phyloP scores from a whole-genome alignment of 30 jellyfish, hydroid and myxozoan genomes.

The Aurelia coerulea region DNA sequence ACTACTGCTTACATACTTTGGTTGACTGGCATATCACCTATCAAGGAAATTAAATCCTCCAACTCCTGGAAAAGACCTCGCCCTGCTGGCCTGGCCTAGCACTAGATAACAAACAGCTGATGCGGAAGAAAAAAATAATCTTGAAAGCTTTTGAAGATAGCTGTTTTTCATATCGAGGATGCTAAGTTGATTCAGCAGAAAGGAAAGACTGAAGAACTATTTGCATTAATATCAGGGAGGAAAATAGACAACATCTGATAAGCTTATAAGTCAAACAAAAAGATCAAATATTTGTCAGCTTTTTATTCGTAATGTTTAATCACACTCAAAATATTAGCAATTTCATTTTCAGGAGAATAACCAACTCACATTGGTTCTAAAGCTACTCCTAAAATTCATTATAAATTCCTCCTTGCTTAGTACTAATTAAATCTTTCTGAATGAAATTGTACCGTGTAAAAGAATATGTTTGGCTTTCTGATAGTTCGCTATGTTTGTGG shows the following conservation, averaged over 20 bases:
- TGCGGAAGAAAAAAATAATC: background rate
- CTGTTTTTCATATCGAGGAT: background rate
- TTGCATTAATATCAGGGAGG: background rate
- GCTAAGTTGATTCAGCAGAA: background rate
- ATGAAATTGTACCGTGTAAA: background rate
- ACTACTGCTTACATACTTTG: too few species aligned
- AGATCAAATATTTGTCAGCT: background rate
- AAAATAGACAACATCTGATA: background rate
- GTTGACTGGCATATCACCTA: too few species aligned
- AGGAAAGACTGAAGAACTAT: background rate
- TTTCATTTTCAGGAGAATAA: background rate
- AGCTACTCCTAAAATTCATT: background rate
- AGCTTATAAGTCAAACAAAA: background rate
- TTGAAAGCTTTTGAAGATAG: background rate
- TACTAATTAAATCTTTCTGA: background rate
- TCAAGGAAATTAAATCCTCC: too few species aligned
- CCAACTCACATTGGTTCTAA: background rate
- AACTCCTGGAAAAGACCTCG: too few species aligned
- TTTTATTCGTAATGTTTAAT: conserved; percentile 1
- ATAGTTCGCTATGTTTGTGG: too few species aligned
- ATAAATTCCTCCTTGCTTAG: background rate
- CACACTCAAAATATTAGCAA: conserved; percentile 7
- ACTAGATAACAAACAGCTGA: background rate
- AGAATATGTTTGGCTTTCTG: too few species aligned
- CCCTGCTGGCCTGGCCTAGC: too few species aligned